Percentiles rank a stretch among this genome's conserved stretches.
phyloP scores from a whole-genome alignment of 1,140 invertebrate species.

The Andrena cerasifolii region DNA sequence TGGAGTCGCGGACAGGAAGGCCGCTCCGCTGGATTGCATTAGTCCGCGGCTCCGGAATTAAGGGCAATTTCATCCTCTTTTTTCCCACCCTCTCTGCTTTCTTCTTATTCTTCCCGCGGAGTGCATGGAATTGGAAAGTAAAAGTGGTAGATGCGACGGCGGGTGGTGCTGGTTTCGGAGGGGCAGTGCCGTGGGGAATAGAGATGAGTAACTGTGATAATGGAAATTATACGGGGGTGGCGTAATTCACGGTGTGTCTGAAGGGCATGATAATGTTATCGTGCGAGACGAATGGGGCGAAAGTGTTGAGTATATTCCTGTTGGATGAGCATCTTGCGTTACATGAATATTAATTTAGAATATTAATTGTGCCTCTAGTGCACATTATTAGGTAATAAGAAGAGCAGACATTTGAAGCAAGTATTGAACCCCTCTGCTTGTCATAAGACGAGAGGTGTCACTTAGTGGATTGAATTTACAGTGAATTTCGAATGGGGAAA shows the following conservation, averaged over 20 bases:
- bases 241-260: neutral
- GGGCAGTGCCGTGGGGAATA: neutral
- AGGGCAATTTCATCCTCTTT: slow-evolving; percentile 52
- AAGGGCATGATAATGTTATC: neutral
- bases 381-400: too few species aligned
- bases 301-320: too few species aligned
- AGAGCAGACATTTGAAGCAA: too few species aligned
- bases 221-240: slow-evolving; percentile 3
- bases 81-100: neutral
- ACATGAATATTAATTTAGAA: too few species aligned
- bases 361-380: too few species aligned
- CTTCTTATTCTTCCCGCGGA: neutral
- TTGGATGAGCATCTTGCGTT: too few species aligned
- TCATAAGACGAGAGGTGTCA: too few species aligned
- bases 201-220: slow-evolving; percentile 23
- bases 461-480: too few species aligned
- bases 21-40: slow-evolving; percentile 63
- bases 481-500: too few species aligned
- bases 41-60: slow-evolving; percentile 53
- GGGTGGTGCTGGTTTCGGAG: too few species aligned
- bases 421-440: too few species aligned
- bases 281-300: too few species aligned
- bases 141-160: neutral
- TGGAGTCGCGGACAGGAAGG: slow-evolving; percentile 37
- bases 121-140: slow-evolving; percentile 4